Evolutionary conservation across 2,113 vertebrate genomes (phyloP).

Genomic region (Triplophysa siluroides): DNA sequence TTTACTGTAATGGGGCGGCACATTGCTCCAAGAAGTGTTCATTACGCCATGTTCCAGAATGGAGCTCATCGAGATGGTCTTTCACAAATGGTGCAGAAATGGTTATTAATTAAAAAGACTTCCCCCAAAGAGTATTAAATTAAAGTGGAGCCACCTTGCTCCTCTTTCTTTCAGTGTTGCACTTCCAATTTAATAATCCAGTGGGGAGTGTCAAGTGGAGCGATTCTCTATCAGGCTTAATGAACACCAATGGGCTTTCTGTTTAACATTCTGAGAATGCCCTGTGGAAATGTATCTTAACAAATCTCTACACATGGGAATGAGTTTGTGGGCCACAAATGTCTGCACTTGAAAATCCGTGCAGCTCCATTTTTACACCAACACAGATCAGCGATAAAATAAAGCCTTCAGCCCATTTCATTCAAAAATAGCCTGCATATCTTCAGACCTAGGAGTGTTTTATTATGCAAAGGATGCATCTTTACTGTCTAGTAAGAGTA

Average conservation of each 20-base stretch:
- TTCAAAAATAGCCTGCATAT: background rate
- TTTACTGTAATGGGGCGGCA: background rate
- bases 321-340: conserved; percentile 27
- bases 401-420: background rate
- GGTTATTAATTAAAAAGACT: background rate
- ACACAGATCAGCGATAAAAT: background rate
- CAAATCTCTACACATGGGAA: conserved; percentile 12
- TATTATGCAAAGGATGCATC: background rate
- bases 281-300: conserved; percentile 23
- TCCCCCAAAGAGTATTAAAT: background rate
- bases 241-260: conserved; percentile 33
- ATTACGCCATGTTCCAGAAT: conserved; percentile 23
- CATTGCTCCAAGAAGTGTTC: conserved; percentile 21
- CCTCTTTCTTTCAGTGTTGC: conserved; percentile 10
- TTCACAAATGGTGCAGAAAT: conserved; percentile 18
- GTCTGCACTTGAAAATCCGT: background rate
- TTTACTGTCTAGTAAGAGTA: background rate
- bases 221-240: conserved; percentile 31
- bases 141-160: background rate
- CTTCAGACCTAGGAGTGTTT: background rate
- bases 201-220: conserved; percentile 12
- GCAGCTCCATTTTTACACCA: background rate
- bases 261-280: conserved; percentile 16
- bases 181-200: conserved; percentile 23
- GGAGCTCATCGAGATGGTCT: background rate